Conservation (phyloP, 2,888 invertebrate genomes). For the Lordiphosa fenestrarum region DNA sequence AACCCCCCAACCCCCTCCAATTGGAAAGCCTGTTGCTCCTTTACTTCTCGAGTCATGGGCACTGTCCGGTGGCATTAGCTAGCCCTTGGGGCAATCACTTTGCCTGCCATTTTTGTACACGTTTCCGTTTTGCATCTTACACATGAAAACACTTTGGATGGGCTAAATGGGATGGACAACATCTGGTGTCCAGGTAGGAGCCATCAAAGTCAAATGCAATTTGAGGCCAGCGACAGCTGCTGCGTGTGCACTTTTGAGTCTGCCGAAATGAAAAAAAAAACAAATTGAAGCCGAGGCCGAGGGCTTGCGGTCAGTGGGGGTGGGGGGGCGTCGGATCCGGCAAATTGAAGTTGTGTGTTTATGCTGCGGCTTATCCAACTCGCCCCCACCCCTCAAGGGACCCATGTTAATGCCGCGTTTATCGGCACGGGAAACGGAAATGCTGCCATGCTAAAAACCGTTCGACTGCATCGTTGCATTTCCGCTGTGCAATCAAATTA, state of each 20-base stretch:
- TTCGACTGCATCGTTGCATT: constrained; percentile 30
- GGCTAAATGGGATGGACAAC: constrained; percentile 5
- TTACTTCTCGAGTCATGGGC: constrained; percentile 1
- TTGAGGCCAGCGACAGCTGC: constrained; percentile 6
- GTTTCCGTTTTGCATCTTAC: constrained; percentile 37
- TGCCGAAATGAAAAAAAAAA: too few species aligned
- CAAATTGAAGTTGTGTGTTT: constrained; percentile 25
- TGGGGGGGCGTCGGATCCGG: constrained; percentile 3
- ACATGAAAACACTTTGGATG: constrained; percentile 46
- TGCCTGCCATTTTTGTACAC: constrained; percentile 50
- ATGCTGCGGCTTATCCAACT: constrained; percentile 4
- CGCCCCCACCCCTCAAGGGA: too few species aligned
- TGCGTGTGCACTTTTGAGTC: constrained; percentile 23
- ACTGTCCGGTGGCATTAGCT: background rate
- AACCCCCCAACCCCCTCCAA: background rate
- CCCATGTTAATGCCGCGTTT: too few species aligned
- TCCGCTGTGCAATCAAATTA: constrained; percentile 45
- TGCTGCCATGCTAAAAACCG: constrained; percentile 30
- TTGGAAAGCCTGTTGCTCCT: constrained; percentile 66
- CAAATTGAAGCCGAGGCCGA: background rate
- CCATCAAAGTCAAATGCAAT: constrained; percentile 46
- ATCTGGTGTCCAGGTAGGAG: constrained; percentile 17
- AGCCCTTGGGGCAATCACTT: constrained; percentile 33
- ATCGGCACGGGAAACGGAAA: constrained; percentile 35
- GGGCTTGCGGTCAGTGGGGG: constrained; percentile 18